These are phyloP conservation scores for Phylloscopus collybita DNA, from an alignment of 2,797 vertebrate species.

Conservation along the genomic window DNA sequence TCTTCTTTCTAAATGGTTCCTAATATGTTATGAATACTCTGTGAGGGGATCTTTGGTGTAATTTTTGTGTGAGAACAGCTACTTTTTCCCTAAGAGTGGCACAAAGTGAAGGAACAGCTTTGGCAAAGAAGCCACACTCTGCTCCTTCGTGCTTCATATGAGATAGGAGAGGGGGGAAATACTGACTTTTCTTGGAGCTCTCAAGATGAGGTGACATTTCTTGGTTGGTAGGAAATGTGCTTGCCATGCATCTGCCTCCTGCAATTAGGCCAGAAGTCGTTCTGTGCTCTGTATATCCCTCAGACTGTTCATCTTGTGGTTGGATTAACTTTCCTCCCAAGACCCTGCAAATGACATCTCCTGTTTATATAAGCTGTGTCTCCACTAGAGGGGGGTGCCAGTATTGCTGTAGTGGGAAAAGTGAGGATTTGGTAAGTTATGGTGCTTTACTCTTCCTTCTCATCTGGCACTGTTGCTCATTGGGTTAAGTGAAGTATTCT, in stretches of 20 bases:
- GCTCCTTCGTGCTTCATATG: fast-evolving
- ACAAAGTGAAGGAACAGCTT: neutral
- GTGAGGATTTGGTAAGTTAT: neutral
- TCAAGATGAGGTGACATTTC: neutral
- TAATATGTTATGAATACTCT: neutral
- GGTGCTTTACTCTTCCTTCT: neutral
- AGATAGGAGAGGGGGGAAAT: neutral
- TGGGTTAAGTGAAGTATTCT: neutral
- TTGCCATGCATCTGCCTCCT: neutral
- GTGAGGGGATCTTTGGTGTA: neutral
- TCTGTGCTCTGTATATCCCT: fast-evolving
- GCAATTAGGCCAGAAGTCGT: neutral
- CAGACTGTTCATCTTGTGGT: neutral
- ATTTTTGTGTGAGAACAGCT: neutral
- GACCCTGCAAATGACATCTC: neutral
- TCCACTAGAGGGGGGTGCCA: constrained; percentile 38
- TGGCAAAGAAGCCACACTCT: neutral
- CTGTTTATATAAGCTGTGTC: neutral
- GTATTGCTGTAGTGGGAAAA: neutral
- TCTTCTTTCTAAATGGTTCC: neutral
- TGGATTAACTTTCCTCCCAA: neutral
- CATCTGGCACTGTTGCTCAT: fast-evolving
- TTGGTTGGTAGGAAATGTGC: fast-evolving
- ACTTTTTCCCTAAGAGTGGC: neutral
- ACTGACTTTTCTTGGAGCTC: neutral